A percentile compares a stretch with the other conserved stretches of the same genome.
Evolutionary conservation across 2,888 invertebrate species (phyloP).

Genomic region (Napeogenes inachia): DNA sequence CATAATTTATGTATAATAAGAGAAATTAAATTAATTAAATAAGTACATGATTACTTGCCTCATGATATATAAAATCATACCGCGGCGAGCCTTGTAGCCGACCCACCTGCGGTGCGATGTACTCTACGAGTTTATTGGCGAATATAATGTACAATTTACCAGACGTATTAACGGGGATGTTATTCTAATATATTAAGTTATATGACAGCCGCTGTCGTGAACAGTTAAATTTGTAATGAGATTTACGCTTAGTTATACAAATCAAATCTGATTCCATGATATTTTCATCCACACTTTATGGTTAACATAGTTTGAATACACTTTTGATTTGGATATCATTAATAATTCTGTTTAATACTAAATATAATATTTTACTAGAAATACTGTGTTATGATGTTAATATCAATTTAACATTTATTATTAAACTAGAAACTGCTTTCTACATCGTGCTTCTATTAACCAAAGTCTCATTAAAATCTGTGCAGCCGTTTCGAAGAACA

Average conservation of each 20-base stretch:
- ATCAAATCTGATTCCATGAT: neutral
- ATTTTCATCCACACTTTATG: neutral
- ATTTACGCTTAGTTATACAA: conserved; percentile 38
- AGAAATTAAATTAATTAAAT: no score
- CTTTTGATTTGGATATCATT: neutral
- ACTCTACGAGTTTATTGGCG: conserved; percentile 47
- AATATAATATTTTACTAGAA: no score
- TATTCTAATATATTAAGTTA: conserved; percentile 48
- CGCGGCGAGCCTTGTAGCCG: neutral
- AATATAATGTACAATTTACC: conserved; percentile 45
- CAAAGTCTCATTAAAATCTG: no score
- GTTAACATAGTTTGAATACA: neutral
- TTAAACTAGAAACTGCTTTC: no score
- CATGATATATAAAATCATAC: no score
- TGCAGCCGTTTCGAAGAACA: no score
- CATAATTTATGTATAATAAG: no score
- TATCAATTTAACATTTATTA: no score
- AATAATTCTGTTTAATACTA: no score
- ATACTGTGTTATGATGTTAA: no score
- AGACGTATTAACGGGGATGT: conserved; percentile 46
- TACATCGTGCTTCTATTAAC: no score
- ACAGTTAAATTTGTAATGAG: conserved; percentile 54
- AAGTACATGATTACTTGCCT: no score
- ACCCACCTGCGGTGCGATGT: conserved; percentile 46
- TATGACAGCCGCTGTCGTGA: conserved; percentile 50